Conservation (phyloP, 2,113 vertebrate species). For the Tyrannus savana region DNA sequence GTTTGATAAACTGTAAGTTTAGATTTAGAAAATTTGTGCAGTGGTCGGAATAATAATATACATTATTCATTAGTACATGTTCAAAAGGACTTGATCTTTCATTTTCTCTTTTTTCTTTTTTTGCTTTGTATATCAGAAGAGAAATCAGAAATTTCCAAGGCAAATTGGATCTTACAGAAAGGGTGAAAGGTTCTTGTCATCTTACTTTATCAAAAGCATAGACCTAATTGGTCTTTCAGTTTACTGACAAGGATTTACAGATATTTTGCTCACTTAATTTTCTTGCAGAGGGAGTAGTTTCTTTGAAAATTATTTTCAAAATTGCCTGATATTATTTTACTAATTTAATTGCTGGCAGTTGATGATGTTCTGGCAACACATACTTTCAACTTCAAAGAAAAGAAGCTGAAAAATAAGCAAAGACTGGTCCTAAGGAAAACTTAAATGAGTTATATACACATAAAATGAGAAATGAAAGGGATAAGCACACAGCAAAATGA, state of each 20-base stretch:
- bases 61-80: background rate
- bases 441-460: background rate
- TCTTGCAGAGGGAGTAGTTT: background rate
- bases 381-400: background rate
- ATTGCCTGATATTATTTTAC: background rate
- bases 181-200: slow-evolving; percentile 45
- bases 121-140: background rate
- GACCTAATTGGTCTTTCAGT: background rate
- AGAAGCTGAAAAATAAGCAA: background rate
- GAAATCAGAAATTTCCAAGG: slow-evolving; percentile 16
- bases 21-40: background rate
- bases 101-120: background rate
- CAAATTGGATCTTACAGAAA: slow-evolving; percentile 38
- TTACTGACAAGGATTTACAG: background rate
- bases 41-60: background rate
- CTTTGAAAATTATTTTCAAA: background rate
- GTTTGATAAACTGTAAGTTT: background rate
- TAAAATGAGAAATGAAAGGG: background rate
- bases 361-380: background rate
- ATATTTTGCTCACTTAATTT: slow-evolving; percentile 32
- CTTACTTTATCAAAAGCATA: slow-evolving; percentile 36
- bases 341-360: slow-evolving; percentile 7
- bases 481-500: slow-evolving; percentile 1
- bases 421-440: background rate
- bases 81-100: background rate